phyloP scores from a whole-genome alignment of 2,113 vertebrate genomes.

The Meleagris gallopavo region DNA sequence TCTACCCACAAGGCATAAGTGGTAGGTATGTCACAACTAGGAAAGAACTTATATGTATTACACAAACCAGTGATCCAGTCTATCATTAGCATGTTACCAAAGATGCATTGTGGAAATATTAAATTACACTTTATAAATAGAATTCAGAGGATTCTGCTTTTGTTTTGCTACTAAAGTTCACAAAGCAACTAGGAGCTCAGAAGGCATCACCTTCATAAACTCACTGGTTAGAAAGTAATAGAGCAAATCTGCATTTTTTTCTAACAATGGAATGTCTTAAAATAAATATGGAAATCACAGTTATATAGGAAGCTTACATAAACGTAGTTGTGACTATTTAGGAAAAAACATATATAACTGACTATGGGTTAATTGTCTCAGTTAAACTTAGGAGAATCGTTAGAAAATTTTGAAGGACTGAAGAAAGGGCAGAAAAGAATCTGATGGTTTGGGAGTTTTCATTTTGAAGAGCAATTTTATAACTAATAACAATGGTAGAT shows the following conservation, averaged over 20 bases:
- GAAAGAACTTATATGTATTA: neutral
- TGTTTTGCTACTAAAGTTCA: neutral
- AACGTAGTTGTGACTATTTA: neutral
- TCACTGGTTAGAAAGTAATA: neutral
- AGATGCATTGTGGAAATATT: neutral
- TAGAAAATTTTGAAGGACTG: neutral
- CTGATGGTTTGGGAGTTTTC: neutral
- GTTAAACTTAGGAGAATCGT: neutral
- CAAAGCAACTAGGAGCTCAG: neutral
- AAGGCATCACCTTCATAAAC: neutral
- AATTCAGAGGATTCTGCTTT: neutral
- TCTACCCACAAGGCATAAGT: neutral
- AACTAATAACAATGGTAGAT: neutral
- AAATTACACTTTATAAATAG: neutral
- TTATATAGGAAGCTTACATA: neutral
- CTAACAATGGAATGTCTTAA: neutral
- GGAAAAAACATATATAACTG: neutral
- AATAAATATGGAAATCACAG: neutral
- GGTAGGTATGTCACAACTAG: neutral
- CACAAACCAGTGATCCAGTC: neutral
- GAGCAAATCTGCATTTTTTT: neutral
- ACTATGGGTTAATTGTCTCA: neutral
- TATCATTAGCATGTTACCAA: neutral
- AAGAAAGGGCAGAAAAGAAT: neutral
- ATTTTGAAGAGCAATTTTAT: neutral